These are phyloP conservation scores for Bos javanicus DNA, from an alignment of 2,113 vertebrate species.

Conservation along the genomic window DNA sequence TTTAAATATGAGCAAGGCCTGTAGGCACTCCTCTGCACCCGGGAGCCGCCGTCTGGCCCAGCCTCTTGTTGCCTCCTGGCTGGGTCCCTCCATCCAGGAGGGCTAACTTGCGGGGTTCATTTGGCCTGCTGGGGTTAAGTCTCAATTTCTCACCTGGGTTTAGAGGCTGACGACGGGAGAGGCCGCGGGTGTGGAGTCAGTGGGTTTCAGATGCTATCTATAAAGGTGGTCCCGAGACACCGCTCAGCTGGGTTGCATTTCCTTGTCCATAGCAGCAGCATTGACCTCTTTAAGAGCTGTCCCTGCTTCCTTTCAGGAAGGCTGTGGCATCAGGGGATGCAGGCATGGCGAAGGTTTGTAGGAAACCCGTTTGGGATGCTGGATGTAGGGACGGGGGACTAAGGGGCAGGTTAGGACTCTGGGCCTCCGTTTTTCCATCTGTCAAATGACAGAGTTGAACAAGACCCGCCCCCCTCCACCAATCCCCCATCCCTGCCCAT, in stretches of 20 bases:
- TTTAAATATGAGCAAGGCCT: slow-evolving; percentile 84
- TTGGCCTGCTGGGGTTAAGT: slow-evolving; percentile 70
- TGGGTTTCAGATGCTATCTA: neutral
- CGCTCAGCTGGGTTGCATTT: neutral
- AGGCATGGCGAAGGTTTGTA: neutral
- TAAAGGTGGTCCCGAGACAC: neutral
- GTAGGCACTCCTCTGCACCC: slow-evolving; percentile 70
- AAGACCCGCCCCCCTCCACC: accelerated
- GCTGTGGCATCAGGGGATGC: neutral
- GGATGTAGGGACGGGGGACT: neutral
- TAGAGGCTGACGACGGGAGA: neutral
- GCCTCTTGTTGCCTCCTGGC: slow-evolving; percentile 56
- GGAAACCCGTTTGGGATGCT: accelerated
- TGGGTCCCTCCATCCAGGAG: slow-evolving; percentile 57
- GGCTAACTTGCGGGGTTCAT: slow-evolving; percentile 72
- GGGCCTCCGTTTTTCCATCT: neutral
- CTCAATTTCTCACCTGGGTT: slow-evolving; percentile 65
- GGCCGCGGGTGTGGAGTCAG: accelerated
- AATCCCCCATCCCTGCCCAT: no score
- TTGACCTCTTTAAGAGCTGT: neutral
- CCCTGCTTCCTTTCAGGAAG: neutral
- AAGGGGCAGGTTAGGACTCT: neutral
- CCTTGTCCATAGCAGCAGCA: neutral
- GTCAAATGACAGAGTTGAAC: neutral
- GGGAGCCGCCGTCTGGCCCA: slow-evolving; percentile 37